Base-by-base conservation (phyloP, 2,797 vertebrate genomes). In the Carcharodon carcharias region DNA sequence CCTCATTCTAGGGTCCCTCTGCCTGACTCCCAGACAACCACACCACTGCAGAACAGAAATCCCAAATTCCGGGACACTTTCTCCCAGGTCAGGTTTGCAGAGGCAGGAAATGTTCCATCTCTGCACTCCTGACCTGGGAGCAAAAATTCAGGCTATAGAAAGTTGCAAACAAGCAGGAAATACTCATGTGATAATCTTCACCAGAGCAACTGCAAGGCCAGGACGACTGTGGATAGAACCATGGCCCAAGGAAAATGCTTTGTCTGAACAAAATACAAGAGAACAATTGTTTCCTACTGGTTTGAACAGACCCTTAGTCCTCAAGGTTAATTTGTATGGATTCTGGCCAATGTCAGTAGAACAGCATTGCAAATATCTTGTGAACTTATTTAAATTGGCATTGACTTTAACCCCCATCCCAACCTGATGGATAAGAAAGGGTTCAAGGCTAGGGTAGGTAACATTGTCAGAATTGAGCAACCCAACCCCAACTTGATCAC, bases 251-350 rank as follows among this genome's bases (percentile, higher is more conserved):
- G 96, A 97, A 97, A 97, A 97, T 96, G 96, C 96, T 97, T 97
- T 97, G 96, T 97, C 97, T 97, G 97, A 96, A 93, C 97, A 97
- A 98, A 97, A 97, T 97, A 97, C 96, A 97, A 97, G 92, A 97
- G 97, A 97, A 98, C 97, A 98, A 98, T 97, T 97, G 97, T 97
- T 98, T 97, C 97, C 96, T 96, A 96, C 96, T 96, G 96, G 96
- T 96, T 56, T 96, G 97, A 97, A 96, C 96, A 96, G 97, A 96
- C 97, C 97, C 97, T 97, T 96, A 97, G 97, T 97, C 97, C 97
- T 97, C 96, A 97, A 97, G 97, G 97, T 98, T 98, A 97, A 98
- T 98, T 97, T 97, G 96, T 5, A 85, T 97, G 97, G 97, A 97
- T 97, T 96, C 96, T 3, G 0, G 97, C 97, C 98, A 98, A 97